phyloP scores from a whole-genome alignment of 2,888 invertebrate genomes.

The Pammene fasciana region DNA sequence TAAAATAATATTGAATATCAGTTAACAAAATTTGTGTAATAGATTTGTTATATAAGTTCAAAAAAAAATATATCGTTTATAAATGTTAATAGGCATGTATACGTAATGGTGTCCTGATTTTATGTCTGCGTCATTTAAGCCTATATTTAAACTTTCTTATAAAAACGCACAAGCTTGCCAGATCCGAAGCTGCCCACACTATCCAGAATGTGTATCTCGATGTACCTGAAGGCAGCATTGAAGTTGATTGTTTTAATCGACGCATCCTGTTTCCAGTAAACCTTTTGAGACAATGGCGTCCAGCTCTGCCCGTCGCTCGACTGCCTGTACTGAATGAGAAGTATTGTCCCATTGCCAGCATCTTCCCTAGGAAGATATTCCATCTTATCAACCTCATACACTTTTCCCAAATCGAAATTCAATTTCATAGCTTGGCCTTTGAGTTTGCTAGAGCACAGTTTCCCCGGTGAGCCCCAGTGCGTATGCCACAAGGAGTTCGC shows the following conservation, averaged over 20 bases:
- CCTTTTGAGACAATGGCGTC: slow-evolving; percentile 54
- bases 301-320: slow-evolving; percentile 60
- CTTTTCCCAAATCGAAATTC: slow-evolving; percentile 56
- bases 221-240: slow-evolving; percentile 54
- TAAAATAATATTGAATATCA: too few relatives aligned
- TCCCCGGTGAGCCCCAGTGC: slow-evolving; percentile 52
- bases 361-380: slow-evolving; percentile 67
- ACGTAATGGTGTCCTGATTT: too few relatives aligned
- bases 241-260: slow-evolving; percentile 58
- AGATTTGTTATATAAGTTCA: neutral
- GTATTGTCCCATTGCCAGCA: slow-evolving; percentile 68
- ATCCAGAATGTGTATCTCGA: slow-evolving; percentile 60
- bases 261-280: slow-evolving; percentile 56
- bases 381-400: slow-evolving; percentile 59
- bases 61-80: neutral
- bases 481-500: slow-evolving; percentile 60
- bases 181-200: slow-evolving; percentile 67
- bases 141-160: slow-evolving; percentile 46
- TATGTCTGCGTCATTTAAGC: neutral
- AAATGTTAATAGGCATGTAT: too few relatives aligned
- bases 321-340: slow-evolving; percentile 59
- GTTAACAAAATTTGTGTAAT: neutral
- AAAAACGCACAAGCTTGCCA: slow-evolving; percentile 61
- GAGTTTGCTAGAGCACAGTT: slow-evolving; percentile 45
- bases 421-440: slow-evolving; percentile 54